These are phyloP conservation scores for Vespertilio murinus DNA, from an alignment of 2,797 vertebrate genomes.

Conservation along the genomic window DNA sequence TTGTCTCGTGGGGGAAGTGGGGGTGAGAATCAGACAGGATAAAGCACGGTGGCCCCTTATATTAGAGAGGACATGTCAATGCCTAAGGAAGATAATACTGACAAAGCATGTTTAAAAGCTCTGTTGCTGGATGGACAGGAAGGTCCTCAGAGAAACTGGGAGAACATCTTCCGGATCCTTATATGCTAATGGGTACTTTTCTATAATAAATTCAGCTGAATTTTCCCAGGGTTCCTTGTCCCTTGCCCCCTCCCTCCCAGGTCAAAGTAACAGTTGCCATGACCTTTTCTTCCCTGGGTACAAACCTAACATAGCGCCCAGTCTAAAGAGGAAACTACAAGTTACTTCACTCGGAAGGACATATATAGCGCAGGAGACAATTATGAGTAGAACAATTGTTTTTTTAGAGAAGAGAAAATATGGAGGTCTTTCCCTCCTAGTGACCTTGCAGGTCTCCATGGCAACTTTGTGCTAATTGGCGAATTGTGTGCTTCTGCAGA, in stretches of 20 bases:
- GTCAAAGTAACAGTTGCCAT: not conserved
- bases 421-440: not conserved
- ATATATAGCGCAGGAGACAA: not conserved
- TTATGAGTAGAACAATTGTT: not conserved
- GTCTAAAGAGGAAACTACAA: not conserved
- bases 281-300: not conserved
- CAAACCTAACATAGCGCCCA: not conserved
- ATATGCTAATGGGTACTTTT: not conserved
- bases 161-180: slow-evolving; percentile 2
- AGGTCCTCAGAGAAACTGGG: not conserved
- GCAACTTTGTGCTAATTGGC: not conserved
- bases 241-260: not conserved
- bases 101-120: not conserved
- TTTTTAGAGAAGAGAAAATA: slow-evolving; percentile 17
- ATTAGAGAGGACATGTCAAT: not conserved
- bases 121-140: not conserved
- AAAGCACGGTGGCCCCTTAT: not conserved
- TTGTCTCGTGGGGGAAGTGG: not conserved
- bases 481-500: not conserved
- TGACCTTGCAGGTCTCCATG: slow-evolving; percentile 34
- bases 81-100: not conserved
- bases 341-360: slow-evolving; percentile 3
- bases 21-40: not conserved
- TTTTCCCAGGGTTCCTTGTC: not conserved
- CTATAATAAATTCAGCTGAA: not conserved